A percentile compares a stretch with the other conserved stretches of the same genome.
These are phyloP conservation scores for Scaptomyza cyrtandrae DNA, from an alignment of 2,888 invertebrate species.

Conservation along the genomic window DNA sequence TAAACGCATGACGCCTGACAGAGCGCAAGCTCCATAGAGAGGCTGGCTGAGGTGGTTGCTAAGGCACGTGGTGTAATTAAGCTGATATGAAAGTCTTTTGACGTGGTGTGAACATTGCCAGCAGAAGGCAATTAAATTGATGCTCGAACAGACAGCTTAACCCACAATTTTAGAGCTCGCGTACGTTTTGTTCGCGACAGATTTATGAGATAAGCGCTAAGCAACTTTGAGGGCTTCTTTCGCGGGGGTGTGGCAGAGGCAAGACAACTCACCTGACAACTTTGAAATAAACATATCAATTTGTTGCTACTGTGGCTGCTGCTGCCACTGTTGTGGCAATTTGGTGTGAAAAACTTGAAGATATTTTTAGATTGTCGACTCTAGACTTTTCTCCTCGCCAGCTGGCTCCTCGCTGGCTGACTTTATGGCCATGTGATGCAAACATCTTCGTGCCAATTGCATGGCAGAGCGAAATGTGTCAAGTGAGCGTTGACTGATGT, in stretches of 20 bases:
- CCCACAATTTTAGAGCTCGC: slow-evolving; percentile 37
- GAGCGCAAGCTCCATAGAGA: neutral
- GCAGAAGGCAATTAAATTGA: slow-evolving; percentile 73
- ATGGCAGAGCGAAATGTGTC: slow-evolving; percentile 79
- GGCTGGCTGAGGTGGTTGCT: slow-evolving; percentile 1
- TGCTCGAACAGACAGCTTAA: slow-evolving; percentile 54
- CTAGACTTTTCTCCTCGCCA: slow-evolving; percentile 14
- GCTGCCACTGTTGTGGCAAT: slow-evolving; percentile 40
- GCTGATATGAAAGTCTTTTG: slow-evolving; percentile 66
- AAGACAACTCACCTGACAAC: slow-evolving; percentile 64
- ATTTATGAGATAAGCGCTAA: slow-evolving; percentile 62
- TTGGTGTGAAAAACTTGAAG: slow-evolving; percentile 72
- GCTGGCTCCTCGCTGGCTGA: slow-evolving; percentile 37
- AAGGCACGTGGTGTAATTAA: slow-evolving; percentile 61
- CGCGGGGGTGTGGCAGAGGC: slow-evolving; percentile 1
- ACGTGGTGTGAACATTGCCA: slow-evolving; percentile 72
- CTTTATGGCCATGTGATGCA: slow-evolving; percentile 63
- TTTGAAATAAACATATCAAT: slow-evolving; percentile 77
- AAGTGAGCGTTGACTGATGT: slow-evolving; percentile 83
- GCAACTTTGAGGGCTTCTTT: slow-evolving; percentile 25
- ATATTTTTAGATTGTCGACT: slow-evolving; percentile 60
- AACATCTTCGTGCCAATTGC: slow-evolving; percentile 70
- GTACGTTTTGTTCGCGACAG: slow-evolving; percentile 49
- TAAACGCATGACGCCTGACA: slow-evolving; percentile 30
- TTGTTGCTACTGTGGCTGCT: slow-evolving; percentile 48